Evolutionary conservation across 2,113 vertebrate genomes (phyloP).

Genomic region (Lepisosteus oculatus): DNA sequence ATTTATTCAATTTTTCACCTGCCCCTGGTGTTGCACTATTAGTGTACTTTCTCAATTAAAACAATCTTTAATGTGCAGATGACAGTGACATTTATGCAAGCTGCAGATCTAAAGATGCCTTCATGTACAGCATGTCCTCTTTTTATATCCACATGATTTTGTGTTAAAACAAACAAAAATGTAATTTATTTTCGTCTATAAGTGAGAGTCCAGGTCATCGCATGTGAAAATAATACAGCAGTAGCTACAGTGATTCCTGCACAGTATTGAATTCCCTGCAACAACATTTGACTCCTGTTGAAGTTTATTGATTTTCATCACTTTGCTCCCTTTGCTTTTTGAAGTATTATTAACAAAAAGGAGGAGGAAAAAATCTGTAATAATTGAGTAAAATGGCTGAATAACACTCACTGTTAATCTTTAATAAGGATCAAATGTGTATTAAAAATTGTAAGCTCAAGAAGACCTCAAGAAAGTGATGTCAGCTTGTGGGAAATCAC

Average conservation of each 20-base stretch:
- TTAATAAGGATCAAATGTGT: constrained; percentile 39
- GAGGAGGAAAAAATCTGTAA: constrained; percentile 58
- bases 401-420: constrained; percentile 51
- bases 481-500: not conserved
- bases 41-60: no score
- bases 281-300: constrained; percentile 67
- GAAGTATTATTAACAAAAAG: constrained; percentile 61
- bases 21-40: no score
- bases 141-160: no score
- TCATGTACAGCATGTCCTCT: no score
- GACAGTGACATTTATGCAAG: no score
- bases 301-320: constrained; percentile 71
- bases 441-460: constrained; percentile 2
- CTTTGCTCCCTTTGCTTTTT: constrained; percentile 51
- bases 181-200: constrained; percentile 47
- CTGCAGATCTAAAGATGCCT: no score
- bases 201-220: constrained; percentile 60
- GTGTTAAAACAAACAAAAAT: no score
- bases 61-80: no score
- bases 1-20: no score
- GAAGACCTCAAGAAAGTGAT: not conserved
- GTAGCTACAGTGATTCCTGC: constrained; percentile 44
- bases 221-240: constrained; percentile 62
- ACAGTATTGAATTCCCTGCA: constrained; percentile 71
- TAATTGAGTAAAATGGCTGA: constrained; percentile 52